Evolutionary conservation across 2,888 invertebrate species (phyloP).

Genomic region (Parasteatoda lunata): DNA sequence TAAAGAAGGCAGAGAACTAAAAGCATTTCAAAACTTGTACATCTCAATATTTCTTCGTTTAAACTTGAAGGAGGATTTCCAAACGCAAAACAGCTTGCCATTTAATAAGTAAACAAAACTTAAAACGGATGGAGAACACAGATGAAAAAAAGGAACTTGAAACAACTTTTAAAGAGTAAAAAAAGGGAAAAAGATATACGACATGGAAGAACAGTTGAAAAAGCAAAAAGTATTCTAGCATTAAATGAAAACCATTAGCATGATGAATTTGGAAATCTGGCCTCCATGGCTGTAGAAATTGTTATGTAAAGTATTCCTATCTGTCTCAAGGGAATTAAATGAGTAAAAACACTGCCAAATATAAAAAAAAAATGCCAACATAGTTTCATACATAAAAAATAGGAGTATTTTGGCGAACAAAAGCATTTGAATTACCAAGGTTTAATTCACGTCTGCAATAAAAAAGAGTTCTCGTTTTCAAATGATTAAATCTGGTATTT

Average conservation of each 20-base stretch:
- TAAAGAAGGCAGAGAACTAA: too few species aligned
- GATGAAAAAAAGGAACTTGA: too few species aligned
- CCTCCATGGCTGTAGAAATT: conserved; percentile 38
- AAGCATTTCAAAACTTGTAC: too few species aligned
- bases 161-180: too few species aligned
- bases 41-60: too few species aligned
- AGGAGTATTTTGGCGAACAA: neutral
- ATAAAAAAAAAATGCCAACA: neutral
- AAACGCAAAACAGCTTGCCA: too few species aligned
- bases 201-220: too few species aligned
- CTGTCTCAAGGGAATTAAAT: conserved; percentile 14
- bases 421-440: neutral
- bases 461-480: conserved; percentile 15
- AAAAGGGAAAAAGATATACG: too few species aligned
- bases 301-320: conserved; percentile 40
- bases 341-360: conserved; percentile 24
- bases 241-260: conserved; percentile 54
- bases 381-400: neutral
- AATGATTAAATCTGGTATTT: conserved; percentile 8
- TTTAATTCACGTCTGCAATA: conserved; percentile 15
- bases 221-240: conserved; percentile 13
- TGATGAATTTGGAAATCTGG: conserved; percentile 50
- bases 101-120: too few species aligned
- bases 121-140: too few species aligned
- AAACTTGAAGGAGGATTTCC: too few species aligned